Evolutionary conservation across 2,113 vertebrate species (phyloP).

Genomic region (Climacteris rufus): DNA sequence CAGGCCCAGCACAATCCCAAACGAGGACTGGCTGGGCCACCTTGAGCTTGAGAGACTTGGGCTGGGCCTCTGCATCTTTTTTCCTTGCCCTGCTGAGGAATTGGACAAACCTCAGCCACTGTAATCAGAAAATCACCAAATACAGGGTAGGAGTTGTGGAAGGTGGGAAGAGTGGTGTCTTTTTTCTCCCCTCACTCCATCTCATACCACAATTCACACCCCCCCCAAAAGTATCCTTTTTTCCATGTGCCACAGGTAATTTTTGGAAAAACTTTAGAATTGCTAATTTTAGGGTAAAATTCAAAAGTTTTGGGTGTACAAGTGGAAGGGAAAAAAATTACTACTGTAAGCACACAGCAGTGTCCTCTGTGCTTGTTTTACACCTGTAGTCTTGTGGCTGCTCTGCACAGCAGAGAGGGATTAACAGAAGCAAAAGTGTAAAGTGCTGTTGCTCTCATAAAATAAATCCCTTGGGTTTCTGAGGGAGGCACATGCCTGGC

Average conservation of each 20-base stretch:
- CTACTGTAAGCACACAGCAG: neutral
- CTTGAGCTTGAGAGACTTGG: neutral
- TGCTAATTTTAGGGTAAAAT: neutral
- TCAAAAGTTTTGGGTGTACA: neutral
- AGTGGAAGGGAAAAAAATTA: rapidly evolving
- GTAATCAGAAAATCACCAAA: neutral
- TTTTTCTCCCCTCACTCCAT: neutral
- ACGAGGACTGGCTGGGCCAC: neutral
- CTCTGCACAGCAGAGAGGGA: neutral
- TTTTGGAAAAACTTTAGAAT: neutral
- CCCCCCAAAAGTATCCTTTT: neutral
- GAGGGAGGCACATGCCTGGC: neutral
- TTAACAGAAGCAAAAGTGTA: neutral
- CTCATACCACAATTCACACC: neutral
- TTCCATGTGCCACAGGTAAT: neutral
- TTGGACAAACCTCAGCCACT: neutral
- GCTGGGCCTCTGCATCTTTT: neutral
- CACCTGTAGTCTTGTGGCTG: rapidly evolving
- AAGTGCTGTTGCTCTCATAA: neutral
- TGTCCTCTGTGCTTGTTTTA: neutral
- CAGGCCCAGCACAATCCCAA: neutral
- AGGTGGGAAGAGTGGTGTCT: neutral
- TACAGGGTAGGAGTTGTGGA: neutral
- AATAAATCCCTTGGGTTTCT: neutral
- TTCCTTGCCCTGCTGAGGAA: neutral